These are phyloP conservation scores for Apodemia mormo DNA, from an alignment of 2,888 invertebrate species.

Conservation along the genomic window DNA sequence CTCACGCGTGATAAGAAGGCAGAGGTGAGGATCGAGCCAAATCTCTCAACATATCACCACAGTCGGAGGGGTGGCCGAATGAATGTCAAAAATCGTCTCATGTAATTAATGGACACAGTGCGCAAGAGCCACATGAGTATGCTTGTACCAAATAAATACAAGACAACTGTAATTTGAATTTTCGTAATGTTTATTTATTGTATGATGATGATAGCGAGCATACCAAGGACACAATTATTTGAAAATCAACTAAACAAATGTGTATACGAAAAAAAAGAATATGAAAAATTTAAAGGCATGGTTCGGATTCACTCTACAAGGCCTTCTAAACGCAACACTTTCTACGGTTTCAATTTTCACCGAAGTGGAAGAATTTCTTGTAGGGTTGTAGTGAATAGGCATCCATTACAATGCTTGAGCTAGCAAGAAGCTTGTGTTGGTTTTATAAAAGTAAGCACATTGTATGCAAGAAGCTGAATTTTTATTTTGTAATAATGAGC, in stretches of 20 bases:
- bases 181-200: not conserved
- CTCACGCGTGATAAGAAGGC: too few relatives aligned
- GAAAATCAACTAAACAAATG: not conserved
- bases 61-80: too few relatives aligned
- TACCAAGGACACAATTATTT: too few relatives aligned
- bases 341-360: conserved; percentile 5
- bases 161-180: not conserved
- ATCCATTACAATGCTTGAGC: not conserved
- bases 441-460: not conserved
- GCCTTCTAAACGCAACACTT: not conserved
- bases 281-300: not conserved
- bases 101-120: too few relatives aligned
- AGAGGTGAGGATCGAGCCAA: too few relatives aligned
- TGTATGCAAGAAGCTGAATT: too few relatives aligned
- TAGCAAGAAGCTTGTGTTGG: not conserved
- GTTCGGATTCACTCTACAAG: not conserved
- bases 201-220: not conserved
- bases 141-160: too few relatives aligned
- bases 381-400: conserved; percentile 3
- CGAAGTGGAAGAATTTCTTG: conserved; percentile 2
- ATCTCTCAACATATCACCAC: too few relatives aligned
- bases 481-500: not conserved
- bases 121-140: too few relatives aligned
- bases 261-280: not conserved
- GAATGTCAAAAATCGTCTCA: too few relatives aligned